Conservation (phyloP, 2,797 vertebrate genomes). For the Chelonia mydas region DNA sequence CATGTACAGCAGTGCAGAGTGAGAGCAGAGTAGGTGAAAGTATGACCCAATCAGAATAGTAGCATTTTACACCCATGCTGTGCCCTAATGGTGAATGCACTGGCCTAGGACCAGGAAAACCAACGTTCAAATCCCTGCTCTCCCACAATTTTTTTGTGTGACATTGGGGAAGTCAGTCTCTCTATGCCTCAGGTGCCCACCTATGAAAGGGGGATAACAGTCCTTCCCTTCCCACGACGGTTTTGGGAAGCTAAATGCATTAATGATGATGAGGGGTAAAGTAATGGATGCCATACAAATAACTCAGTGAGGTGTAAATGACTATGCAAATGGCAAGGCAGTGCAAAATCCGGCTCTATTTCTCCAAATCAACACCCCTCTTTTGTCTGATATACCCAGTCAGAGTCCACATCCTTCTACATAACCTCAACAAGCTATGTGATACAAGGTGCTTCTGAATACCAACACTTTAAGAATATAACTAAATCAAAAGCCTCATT, state of each 20-base stretch:
- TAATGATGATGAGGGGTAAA: not conserved
- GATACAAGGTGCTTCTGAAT: not conserved
- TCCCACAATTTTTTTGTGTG: not conserved
- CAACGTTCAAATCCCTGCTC: not conserved
- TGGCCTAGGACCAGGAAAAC: not conserved
- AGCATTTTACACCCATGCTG: not conserved
- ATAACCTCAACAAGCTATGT: not conserved
- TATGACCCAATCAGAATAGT: not conserved
- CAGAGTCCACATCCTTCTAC: not conserved
- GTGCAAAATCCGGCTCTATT: no score
- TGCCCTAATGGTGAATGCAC: not conserved
- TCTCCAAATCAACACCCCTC: not conserved
- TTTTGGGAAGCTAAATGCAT: not conserved
- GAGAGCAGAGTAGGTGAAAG: not conserved
- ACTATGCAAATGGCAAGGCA: not conserved
- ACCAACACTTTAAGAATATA: not conserved
- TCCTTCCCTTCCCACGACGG: not conserved
- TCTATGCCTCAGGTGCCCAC: not conserved
- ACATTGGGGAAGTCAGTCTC: not conserved
- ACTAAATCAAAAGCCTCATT: not conserved
- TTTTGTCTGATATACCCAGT: not conserved
- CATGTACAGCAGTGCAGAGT: not conserved
- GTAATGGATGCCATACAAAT: not conserved
- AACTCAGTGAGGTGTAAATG: not conserved
- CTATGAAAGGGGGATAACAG: not conserved